Conservation (phyloP, 2,888 invertebrate species). For the Limnephilus rhombicus region DNA sequence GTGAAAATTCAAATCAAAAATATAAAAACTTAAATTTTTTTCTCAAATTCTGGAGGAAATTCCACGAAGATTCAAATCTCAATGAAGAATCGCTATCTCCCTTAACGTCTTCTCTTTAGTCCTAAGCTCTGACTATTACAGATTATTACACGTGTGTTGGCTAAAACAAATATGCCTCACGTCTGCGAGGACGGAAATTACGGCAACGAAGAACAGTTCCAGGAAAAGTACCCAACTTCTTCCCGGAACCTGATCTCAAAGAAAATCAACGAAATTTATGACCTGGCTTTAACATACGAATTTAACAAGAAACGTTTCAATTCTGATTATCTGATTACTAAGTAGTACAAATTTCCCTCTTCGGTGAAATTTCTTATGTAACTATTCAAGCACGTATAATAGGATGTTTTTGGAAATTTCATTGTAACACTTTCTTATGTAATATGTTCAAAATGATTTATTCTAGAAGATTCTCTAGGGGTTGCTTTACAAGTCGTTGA, state of each 20-base stretch:
- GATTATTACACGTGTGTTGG: constrained; percentile 30
- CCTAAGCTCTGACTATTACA: background rate
- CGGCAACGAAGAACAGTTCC: background rate
- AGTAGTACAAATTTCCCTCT: background rate
- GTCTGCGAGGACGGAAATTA: constrained; percentile 31
- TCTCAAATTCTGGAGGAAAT: background rate
- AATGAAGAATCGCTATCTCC: background rate
- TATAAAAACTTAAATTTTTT: too few relatives aligned
- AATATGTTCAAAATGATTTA: too few relatives aligned
- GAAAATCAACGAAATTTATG: constrained; percentile 16
- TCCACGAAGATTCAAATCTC: background rate
- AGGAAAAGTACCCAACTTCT: background rate
- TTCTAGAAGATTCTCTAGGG: too few relatives aligned
- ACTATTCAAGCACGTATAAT: background rate
- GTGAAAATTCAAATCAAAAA: too few relatives aligned
- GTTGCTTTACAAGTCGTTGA: too few relatives aligned
- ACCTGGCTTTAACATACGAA: background rate
- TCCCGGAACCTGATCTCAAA: background rate
- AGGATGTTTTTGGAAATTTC: too few relatives aligned
- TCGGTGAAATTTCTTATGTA: background rate
- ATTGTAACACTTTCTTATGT: too few relatives aligned
- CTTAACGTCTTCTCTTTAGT: background rate
- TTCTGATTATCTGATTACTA: background rate
- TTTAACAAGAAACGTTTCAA: background rate
- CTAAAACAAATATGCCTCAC: constrained; percentile 39